Evolutionary conservation across 2,113 vertebrate genomes (phyloP).

Genomic region (Delphinapterus leucas): DNA sequence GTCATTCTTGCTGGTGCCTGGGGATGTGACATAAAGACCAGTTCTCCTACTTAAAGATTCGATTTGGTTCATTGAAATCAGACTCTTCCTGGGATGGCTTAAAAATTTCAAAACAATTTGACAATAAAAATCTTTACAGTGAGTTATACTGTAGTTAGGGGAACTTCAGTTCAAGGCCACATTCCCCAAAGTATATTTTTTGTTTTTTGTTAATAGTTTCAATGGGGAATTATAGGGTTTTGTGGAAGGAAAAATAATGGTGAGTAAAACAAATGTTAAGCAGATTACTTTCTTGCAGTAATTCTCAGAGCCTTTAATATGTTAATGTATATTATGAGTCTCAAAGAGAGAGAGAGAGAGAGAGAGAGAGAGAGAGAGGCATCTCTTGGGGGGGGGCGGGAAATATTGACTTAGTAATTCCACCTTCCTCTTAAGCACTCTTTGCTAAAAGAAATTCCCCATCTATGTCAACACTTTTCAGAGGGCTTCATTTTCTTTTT

Average conservation of each 20-base stretch:
- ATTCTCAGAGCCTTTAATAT: background rate
- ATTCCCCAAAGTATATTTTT: background rate
- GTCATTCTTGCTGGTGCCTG: background rate
- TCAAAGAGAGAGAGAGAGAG: background rate
- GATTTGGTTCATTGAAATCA: background rate
- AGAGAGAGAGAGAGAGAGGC: background rate
- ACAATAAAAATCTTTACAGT: background rate
- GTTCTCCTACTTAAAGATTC: background rate
- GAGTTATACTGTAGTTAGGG: background rate
- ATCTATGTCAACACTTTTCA: background rate
- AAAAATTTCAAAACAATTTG: background rate
- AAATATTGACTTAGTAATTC: background rate
- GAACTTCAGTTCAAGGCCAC: background rate
- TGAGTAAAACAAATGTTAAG: background rate
- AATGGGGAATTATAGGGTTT: background rate
- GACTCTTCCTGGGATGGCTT: background rate
- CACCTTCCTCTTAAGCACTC: background rate
- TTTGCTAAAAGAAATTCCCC: background rate
- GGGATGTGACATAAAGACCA: background rate
- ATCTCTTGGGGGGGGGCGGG: background rate
- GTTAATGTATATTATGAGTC: background rate
- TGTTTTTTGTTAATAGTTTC: background rate
- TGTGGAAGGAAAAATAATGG: background rate
- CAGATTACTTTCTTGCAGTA: background rate
- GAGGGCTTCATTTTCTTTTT: background rate